Conservation (phyloP, 2,797 vertebrate genomes). For the Columba guinea region DNA sequence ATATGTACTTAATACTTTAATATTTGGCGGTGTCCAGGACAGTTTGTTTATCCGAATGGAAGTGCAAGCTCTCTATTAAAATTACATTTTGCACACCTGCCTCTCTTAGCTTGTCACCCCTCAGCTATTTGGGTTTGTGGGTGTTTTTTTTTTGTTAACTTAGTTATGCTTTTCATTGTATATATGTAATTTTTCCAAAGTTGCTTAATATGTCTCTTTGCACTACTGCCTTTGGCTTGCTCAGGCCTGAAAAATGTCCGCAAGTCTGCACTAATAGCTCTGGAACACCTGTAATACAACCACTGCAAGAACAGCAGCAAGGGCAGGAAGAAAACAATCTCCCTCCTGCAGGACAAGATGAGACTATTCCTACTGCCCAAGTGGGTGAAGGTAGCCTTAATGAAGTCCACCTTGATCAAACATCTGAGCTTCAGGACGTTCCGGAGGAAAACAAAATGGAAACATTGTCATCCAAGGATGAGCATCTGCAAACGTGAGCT, state of each 20-base stretch:
- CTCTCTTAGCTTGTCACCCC: background rate
- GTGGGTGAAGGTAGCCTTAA: slow-evolving; percentile 19
- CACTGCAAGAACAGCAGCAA: background rate
- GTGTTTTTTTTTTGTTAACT: background rate
- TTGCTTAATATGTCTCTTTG: slow-evolving; percentile 44
- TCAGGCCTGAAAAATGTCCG: slow-evolving; percentile 46
- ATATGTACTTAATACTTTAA: background rate
- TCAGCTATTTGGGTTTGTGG: background rate
- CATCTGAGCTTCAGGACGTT: slow-evolving; percentile 53
- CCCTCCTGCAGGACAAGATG: slow-evolving; percentile 39
- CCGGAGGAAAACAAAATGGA: slow-evolving; percentile 8
- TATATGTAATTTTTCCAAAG: background rate
- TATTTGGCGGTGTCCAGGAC: accelerated
- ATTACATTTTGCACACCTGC: background rate
- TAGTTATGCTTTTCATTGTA: background rate
- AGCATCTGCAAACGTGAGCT: slow-evolving; percentile 56
- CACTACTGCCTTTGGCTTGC: slow-evolving; percentile 42
- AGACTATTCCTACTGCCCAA: slow-evolving; percentile 43
- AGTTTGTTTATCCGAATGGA: background rate
- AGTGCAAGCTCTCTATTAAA: background rate
- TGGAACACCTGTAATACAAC: slow-evolving; percentile 15
- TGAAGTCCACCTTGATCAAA: slow-evolving; percentile 61
- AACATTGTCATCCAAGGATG: slow-evolving; percentile 57
- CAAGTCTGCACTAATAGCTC: slow-evolving; percentile 44
- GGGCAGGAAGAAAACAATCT: background rate